These are phyloP conservation scores for Calcarius lapponicus DNA, from an alignment of 2,797 vertebrate genomes.

Conservation along the genomic window DNA sequence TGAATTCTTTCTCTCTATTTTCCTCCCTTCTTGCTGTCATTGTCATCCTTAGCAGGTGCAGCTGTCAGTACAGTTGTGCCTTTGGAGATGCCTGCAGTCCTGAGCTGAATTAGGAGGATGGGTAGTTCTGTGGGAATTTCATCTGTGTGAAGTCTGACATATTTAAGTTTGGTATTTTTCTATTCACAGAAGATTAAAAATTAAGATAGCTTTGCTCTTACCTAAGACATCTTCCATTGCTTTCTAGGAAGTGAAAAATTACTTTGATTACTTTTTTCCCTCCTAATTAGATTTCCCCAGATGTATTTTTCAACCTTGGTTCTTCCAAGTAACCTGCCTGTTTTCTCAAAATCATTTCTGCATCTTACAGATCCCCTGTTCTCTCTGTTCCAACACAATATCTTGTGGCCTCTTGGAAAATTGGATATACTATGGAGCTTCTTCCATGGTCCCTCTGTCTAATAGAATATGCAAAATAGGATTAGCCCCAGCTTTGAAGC, in stretches of 20 bases:
- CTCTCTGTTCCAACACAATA: neutral
- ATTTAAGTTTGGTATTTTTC: neutral
- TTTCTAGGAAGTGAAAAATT: neutral
- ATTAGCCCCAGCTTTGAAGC: constrained; percentile 24
- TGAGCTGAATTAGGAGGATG: neutral
- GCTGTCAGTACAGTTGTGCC: neutral
- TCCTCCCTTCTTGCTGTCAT: neutral
- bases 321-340: neutral
- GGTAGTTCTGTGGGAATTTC: neutral
- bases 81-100: neutral
- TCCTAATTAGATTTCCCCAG: neutral
- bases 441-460: neutral
- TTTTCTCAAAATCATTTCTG: neutral
- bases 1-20: neutral
- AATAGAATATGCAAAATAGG: constrained; percentile 10
- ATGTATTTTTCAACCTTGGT: neutral
- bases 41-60: neutral
- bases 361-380: neutral
- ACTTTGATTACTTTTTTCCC: neutral
- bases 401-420: neutral
- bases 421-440: neutral
- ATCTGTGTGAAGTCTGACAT: neutral
- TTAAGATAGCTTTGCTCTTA: neutral
- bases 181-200: neutral
- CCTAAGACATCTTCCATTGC: neutral